Evolutionary conservation across 2,797 vertebrate species (phyloP).

Genomic region (Hirundo rustica): DNA sequence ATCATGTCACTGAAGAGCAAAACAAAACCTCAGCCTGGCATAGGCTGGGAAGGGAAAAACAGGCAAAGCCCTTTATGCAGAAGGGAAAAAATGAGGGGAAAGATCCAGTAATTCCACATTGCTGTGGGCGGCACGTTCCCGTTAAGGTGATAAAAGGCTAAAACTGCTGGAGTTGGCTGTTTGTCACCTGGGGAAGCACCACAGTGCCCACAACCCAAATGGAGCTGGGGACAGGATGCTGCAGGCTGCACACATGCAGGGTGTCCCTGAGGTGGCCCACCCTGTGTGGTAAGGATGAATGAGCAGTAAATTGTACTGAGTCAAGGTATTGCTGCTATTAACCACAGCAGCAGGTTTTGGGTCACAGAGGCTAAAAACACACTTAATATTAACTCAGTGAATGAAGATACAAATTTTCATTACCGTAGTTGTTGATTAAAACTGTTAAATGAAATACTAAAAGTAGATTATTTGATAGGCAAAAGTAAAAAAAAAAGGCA

Average conservation of each 20-base stretch:
- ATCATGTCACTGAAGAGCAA: slow-evolving; percentile 35
- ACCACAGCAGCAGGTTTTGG: not conserved
- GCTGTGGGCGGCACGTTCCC: not conserved
- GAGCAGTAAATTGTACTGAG: not conserved
- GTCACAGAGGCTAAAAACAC: not conserved
- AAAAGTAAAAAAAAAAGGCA: not conserved
- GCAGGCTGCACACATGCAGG: not conserved
- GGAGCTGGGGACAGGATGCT: not conserved
- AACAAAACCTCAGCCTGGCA: slow-evolving; percentile 38
- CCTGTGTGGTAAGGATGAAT: rapidly evolving
- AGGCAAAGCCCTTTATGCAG: not conserved
- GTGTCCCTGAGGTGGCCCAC: rapidly evolving
- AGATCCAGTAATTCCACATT: not conserved
- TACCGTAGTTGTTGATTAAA: not conserved
- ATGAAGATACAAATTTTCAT: not conserved
- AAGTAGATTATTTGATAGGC: not conserved
- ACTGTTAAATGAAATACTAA: not conserved
- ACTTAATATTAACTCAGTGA: not conserved
- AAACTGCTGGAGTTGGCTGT: not conserved
- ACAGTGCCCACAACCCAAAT: rapidly evolving
- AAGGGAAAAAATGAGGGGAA: not conserved
- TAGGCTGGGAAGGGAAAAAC: not conserved
- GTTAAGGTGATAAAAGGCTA: not conserved
- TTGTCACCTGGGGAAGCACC: not conserved
- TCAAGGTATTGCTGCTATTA: not conserved